These are phyloP conservation scores for Orientallactaga bullata DNA, from an alignment of 2,113 vertebrate genomes.

Conservation along the genomic window DNA sequence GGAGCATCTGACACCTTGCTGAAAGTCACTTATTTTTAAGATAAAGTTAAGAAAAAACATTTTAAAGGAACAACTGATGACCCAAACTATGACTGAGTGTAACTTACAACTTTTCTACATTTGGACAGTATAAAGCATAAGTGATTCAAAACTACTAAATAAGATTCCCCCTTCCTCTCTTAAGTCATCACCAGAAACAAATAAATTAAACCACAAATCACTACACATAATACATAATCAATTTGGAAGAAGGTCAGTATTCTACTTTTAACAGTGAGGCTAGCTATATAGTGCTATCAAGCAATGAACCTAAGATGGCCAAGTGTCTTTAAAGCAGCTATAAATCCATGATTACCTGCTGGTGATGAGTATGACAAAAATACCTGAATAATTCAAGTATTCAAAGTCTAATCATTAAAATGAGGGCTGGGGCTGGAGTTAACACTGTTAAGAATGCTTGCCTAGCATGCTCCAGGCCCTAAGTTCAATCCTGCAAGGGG, in stretches of 20 bases:
- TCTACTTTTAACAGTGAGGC: background rate
- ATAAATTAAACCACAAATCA: constrained; percentile 32
- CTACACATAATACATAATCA: background rate
- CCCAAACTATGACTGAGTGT: background rate
- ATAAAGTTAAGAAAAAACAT: constrained; percentile 12
- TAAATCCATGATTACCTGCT: background rate
- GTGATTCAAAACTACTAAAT: constrained; percentile 23
- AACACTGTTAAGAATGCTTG: background rate
- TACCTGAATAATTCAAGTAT: constrained; percentile 28
- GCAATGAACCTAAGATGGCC: background rate
- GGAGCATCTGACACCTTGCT: background rate
- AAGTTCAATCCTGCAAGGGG: background rate
- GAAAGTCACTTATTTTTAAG: constrained; percentile 15
- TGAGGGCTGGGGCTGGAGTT: background rate
- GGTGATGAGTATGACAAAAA: background rate
- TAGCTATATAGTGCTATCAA: background rate
- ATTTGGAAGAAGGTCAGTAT: background rate
- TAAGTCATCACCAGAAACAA: constrained; percentile 44
- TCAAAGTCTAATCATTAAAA: background rate
- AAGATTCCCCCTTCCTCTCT: background rate
- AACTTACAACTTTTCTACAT: background rate
- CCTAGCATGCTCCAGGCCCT: background rate
- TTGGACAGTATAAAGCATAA: background rate
- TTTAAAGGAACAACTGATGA: background rate
- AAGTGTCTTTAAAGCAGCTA: constrained; percentile 2